Percentiles rank a stretch among this genome's conserved stretches.
Conservation (phyloP, 2,888 invertebrate genomes). For the Phyllotreta striolata region DNA sequence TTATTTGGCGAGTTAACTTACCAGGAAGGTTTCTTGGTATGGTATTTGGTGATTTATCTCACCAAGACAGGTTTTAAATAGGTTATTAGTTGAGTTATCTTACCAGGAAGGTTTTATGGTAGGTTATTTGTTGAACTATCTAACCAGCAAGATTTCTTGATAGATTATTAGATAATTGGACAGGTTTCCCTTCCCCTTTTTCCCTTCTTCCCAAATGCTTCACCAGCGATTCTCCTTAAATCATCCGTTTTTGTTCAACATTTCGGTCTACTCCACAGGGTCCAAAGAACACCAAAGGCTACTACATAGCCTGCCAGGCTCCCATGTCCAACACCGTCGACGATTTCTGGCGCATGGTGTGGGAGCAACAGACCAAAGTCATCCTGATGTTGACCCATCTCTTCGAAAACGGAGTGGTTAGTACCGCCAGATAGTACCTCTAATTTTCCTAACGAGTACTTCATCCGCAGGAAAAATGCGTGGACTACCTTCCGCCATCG, state of each 20-base stretch:
- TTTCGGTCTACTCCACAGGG: constrained; percentile 67
- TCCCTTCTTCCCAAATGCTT: no score
- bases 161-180: no score
- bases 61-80: no score
- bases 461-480: constrained; percentile 75
- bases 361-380: constrained; percentile 91
- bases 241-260: background rate
- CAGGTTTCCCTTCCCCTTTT: no score
- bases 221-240: background rate
- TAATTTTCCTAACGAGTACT: background rate
- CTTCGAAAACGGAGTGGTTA: constrained; percentile 85
- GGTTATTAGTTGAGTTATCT: no score
- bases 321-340: constrained; percentile 83
- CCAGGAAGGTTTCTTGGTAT: no score
- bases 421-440: constrained; percentile 43
- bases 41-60: background rate
- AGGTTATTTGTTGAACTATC: no score
- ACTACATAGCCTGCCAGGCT: constrained; percentile 93
- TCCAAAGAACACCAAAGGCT: constrained; percentile 80
- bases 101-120: no score
- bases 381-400: constrained; percentile 91
- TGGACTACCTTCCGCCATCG: constrained; percentile 90
- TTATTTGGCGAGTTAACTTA: background rate
- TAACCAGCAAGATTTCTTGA: no score
- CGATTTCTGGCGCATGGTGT: constrained; percentile 96